Evolutionary conservation across 2,888 invertebrate species (phyloP).

Genomic region (Metellina segmentata): DNA sequence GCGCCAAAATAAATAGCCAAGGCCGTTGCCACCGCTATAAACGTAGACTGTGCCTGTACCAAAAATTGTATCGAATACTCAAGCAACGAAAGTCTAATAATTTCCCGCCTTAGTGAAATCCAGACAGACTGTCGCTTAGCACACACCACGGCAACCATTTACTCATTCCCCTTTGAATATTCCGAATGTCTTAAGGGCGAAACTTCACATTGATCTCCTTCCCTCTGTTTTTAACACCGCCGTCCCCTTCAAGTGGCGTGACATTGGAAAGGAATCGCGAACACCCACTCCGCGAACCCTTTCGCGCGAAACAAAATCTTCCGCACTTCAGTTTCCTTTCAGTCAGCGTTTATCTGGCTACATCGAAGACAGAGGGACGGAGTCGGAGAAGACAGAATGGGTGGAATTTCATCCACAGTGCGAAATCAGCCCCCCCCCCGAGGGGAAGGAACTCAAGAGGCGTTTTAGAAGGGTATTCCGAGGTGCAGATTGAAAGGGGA

Average conservation of each 20-base stretch:
- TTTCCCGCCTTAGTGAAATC: no score
- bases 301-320: constrained; percentile 33
- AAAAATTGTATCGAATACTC: no score
- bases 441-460: constrained; percentile 8
- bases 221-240: no score
- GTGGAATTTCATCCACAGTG: constrained; percentile 18
- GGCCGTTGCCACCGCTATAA: no score
- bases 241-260: background rate
- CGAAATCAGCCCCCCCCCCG: constrained; percentile 27
- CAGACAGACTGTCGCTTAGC: no score
- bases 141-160: background rate
- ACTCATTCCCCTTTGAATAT: background rate
- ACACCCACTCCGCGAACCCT: constrained; percentile 21
- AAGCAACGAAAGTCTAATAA: no score
- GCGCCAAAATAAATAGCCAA: no score
- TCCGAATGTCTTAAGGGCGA: constrained; percentile 10
- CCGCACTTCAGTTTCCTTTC: constrained; percentile 46
- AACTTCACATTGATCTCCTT: background rate
- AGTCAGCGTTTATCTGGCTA: constrained; percentile 52
- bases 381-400: background rate
- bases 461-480: constrained; percentile 31
- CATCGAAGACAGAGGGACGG: background rate
- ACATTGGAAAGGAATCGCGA: background rate
- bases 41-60: no score
- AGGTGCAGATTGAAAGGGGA: constrained; percentile 28